phyloP scores from a whole-genome alignment of 2,113 vertebrate genomes.

The Pollachius pollachius region DNA sequence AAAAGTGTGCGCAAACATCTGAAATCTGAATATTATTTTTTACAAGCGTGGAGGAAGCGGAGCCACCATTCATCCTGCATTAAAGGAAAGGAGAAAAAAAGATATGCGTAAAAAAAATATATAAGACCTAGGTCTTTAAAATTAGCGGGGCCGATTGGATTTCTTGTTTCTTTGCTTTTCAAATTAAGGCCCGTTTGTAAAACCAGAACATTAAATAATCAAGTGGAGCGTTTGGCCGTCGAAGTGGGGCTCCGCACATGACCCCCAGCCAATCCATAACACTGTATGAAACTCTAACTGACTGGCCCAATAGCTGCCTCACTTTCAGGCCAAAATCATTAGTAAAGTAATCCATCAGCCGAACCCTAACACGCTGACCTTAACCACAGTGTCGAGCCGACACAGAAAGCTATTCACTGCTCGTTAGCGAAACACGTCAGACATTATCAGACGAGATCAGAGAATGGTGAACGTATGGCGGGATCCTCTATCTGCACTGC shows the following conservation, averaged over 20 bases:
- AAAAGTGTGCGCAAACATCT: conserved; percentile 72
- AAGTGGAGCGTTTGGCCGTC: conserved; percentile 46
- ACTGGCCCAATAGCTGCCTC: conserved; percentile 53
- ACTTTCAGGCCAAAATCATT: conserved; percentile 72
- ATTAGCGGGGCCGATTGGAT: conserved; percentile 58
- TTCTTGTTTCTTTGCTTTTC: conserved; percentile 75
- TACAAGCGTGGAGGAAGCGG: conserved; percentile 37
- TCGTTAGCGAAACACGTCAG: conserved; percentile 25
- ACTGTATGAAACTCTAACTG: conserved; percentile 66
- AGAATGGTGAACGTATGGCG: neutral
- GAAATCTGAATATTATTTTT: conserved; percentile 62
- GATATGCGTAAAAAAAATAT: conserved; percentile 32
- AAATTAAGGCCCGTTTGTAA: conserved; percentile 69
- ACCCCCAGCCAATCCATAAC: conserved; percentile 62
- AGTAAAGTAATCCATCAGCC: conserved; percentile 72
- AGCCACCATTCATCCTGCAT: conserved; percentile 32
- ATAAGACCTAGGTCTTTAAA: conserved; percentile 39
- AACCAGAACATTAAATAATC: conserved; percentile 78
- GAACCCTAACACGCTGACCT: conserved; percentile 60
- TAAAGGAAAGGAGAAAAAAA: conserved; percentile 10
- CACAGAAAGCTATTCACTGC: conserved; percentile 54
- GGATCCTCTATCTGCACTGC: no score
- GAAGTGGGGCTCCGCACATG: conserved; percentile 45
- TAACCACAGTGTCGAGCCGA: conserved; percentile 59
- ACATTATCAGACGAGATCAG: conserved; percentile 44